Evolutionary conservation across 2,888 invertebrate species (phyloP).

Genomic region (Melanophora roralis): DNA sequence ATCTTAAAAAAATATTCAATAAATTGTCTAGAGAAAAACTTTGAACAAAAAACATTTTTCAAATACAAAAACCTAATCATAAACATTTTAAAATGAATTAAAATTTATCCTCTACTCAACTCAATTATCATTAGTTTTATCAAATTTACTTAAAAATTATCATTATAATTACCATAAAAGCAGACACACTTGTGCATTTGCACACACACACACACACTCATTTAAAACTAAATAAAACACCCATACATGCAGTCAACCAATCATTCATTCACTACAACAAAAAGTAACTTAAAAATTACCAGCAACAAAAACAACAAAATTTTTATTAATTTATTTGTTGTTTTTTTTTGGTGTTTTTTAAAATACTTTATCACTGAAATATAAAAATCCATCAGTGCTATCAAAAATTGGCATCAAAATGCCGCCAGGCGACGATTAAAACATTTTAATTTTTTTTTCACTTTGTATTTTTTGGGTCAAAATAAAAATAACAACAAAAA

Average conservation of each 20-base stretch:
- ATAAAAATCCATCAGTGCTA: conserved; percentile 72
- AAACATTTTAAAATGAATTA: not conserved
- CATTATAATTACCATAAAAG: conserved; percentile 18
- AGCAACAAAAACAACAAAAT: conserved; percentile 24
- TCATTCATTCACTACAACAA: conserved; percentile 1
- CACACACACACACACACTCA: not conserved
- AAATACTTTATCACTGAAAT: conserved; percentile 69
- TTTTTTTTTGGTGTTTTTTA: conserved; percentile 23
- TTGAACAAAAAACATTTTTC: no score
- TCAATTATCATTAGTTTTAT: conserved; percentile 9
- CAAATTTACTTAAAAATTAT: conserved; percentile 21
- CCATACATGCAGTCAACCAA: not conserved
- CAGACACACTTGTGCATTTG: not conserved
- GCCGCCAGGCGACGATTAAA: conserved; percentile 67
- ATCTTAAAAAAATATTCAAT: no score
- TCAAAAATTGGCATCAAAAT: conserved; percentile 71
- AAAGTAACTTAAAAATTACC: conserved; percentile 1
- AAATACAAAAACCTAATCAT: no score
- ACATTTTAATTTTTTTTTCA: conserved; percentile 56
- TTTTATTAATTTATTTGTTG: conserved; percentile 14
- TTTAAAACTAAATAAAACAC: not conserved
- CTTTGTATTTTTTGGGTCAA: conserved; percentile 56
- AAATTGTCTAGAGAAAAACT: no score
- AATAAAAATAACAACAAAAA: conserved; percentile 45
- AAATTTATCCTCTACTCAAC: not conserved